Base-by-base conservation (phyloP, 2,797 vertebrate species). In the Sandelia bainsii region DNA sequence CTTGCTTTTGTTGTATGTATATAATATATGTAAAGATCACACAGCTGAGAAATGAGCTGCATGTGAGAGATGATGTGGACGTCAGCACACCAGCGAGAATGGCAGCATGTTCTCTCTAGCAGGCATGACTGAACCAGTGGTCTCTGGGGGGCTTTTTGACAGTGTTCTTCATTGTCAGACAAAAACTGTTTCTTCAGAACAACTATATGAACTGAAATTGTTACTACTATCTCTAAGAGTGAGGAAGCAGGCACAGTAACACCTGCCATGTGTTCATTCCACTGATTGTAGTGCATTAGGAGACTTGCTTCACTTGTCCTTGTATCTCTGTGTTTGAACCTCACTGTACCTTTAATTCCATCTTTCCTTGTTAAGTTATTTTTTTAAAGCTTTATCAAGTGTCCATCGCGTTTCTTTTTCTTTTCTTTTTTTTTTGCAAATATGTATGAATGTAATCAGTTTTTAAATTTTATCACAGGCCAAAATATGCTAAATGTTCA, bases 381-480 rank as follows among this genome's bases (percentile, higher is more conserved):
- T 34, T 37, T 37, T 45, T 6, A 32, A 48, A 71, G 40, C 37
- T 50, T 60, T 46, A 37, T 14, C 6, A n/a, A 58, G 40, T 34
- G 60, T 80, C 60, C 13, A 12, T 51, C 65, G 66, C 66, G 72
- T 79, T 86, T 84, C 63, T 86, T 42, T 9, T 54, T n/a, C n/a
- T n/a, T n/a, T n/a, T 29, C 6, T 29, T 34, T 34, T 34, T 34
- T 34, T 34, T 9, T 39, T 66, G 37, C 42, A 59, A 42, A 66
- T 69, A 66, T 23, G 1, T 53, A 61, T 40, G 19, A 70, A 72
- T 76, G 37, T 68, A 58, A 65, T 49, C n/a, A 0, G 1, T 70
- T 56, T 22, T 48, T 19, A 8, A 46, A 65, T 16, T 71, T 46
- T 59, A 62, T 65, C 25, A 64, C 22, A 53, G 46, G 25, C 40